Conservation (phyloP, 2,888 invertebrate species). For the Heteropelma amictum region DNA sequence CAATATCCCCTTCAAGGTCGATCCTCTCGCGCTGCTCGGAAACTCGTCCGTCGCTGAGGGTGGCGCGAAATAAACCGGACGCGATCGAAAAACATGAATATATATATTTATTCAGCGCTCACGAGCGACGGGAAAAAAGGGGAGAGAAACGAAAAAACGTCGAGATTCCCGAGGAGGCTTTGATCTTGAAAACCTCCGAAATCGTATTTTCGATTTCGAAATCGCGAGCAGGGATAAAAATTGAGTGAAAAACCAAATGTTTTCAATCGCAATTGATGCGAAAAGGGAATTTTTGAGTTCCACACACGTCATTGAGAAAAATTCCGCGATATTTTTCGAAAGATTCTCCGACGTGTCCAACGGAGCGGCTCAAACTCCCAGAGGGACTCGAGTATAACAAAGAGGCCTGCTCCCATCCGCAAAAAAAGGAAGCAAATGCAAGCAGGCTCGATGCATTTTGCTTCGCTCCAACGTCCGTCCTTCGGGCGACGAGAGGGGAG, state of each 20-base stretch:
- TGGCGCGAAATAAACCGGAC: not conserved
- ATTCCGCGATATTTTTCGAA: too few relatives aligned
- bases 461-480: slow-evolving; percentile 23
- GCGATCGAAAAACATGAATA: not conserved
- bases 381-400: too few relatives aligned
- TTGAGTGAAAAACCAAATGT: too few relatives aligned
- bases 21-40: slow-evolving; percentile 24
- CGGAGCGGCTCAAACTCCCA: too few relatives aligned
- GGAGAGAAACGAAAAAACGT: not conserved
- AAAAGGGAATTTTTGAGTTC: too few relatives aligned
- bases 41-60: slow-evolving; percentile 6
- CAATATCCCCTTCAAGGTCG: slow-evolving; percentile 62
- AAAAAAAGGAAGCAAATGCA: not conserved
- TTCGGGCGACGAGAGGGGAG: too few relatives aligned
- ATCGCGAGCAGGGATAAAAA: too few relatives aligned
- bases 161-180: slow-evolving; percentile 35
- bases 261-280: too few relatives aligned
- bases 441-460: not conserved
- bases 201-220: slow-evolving; percentile 6
- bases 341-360: too few relatives aligned
- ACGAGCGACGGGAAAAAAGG: slow-evolving; percentile 21
- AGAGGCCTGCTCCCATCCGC: not conserved
- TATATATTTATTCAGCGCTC: too few relatives aligned
- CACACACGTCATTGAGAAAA: too few relatives aligned
- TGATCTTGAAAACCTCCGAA: slow-evolving; percentile 4